phyloP scores from a whole-genome alignment of 2,797 vertebrate species.

The Strix occidentalis region DNA sequence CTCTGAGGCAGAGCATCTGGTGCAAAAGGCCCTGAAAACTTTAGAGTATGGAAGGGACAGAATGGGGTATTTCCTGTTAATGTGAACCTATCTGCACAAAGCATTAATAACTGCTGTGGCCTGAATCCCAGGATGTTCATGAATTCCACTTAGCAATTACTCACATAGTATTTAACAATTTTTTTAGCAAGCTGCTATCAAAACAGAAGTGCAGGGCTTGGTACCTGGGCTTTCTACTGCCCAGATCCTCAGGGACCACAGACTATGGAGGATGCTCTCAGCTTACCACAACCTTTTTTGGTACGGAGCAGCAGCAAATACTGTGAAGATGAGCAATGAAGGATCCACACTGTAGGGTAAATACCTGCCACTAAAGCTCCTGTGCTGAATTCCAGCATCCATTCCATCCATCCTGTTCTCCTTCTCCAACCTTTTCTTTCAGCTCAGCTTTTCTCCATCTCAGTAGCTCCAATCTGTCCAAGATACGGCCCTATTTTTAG shows the following conservation, averaged over 20 bases:
- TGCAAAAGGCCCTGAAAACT: neutral
- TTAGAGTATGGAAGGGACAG: neutral
- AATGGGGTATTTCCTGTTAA: neutral
- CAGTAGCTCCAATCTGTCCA: neutral
- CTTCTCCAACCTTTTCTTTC: neutral
- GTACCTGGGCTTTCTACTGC: neutral
- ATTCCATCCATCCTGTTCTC: neutral
- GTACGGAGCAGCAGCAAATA: neutral
- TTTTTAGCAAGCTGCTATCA: neutral
- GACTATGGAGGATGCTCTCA: neutral
- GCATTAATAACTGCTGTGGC: neutral
- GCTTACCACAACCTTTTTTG: neutral
- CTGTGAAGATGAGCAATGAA: neutral
- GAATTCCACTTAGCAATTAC: neutral
- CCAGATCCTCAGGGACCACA: neutral
- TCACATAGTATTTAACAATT: neutral
- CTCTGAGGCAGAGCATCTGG: neutral
- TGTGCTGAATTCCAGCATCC: neutral
- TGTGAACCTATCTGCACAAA: neutral
- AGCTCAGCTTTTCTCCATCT: neutral
- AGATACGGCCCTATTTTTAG: neutral
- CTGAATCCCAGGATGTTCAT: neutral
- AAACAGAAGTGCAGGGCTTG: neutral
- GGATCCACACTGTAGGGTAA: neutral
- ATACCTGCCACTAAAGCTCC: neutral